Evolutionary conservation across 1,140 invertebrate genomes (phyloP), one percentile per base, ranked within the genome.

Genomic region (Drosophila prosaltans): DNA sequence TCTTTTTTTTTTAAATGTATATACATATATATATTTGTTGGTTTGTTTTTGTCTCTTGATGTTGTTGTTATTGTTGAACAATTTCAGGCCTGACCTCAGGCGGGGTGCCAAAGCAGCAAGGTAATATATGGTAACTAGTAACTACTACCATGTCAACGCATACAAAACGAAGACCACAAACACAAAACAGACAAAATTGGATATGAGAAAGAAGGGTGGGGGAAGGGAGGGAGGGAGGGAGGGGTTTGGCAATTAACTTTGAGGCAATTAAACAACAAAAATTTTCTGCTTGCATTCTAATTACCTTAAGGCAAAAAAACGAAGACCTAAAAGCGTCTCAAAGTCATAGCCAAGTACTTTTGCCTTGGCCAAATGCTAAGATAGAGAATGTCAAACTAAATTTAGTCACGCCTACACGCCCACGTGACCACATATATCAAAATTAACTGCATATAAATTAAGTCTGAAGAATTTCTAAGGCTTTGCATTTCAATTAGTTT

Each of bases 231-330:
- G 21, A 26, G 8, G 45, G 45, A 2, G 8, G 45, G 8, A 11
- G 39, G 39, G 39, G 39, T 11, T 11, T 43, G 57, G 71, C 65
- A 69, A 76, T 77, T 77, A 77, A 77, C 74, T 77, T 77, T 59
- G 39, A 40, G 59, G 59, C 64, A 39, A 67, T 61, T 65, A 75
- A 45, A 75, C 58, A 65, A 61, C 40, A 71, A 64, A 77, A 61
- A 36, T 36, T 77, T 45, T 77, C 57, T 77, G 67, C 69, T 65
- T 71, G 74, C 74, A 77, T 77, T 77, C 74, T 77, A 77, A 77
- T 77, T 77, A 60, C 74, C 75, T 69, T 76, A 76, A 76, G 75
- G 41, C 39, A 32, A 62, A 57, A 61, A 43, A 72, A 26, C 55
- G n/a, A 59, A 64, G 8, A 54, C n/a, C 21, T 16, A 30, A 39